Percentiles rank a stretch among this genome's conserved stretches.
Evolutionary conservation across 2,888 invertebrate genomes (phyloP).

Genomic region (Drosophila parthenogenetica): DNA sequence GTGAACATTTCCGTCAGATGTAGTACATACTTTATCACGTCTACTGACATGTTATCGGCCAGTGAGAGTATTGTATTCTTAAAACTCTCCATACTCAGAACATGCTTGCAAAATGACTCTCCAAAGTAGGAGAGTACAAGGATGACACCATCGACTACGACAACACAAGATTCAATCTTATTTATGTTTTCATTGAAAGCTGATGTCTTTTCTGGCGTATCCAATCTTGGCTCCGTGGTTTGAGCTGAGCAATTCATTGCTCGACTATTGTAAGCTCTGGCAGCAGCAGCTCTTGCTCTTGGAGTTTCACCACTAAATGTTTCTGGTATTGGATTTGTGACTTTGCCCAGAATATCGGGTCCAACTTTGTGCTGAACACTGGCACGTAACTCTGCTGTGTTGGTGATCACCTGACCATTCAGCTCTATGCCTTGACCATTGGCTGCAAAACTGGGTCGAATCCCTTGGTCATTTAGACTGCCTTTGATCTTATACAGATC

Average conservation of each 20-base stretch:
- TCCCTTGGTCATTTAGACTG: slow-evolving; percentile 66
- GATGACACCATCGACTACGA: slow-evolving; percentile 34
- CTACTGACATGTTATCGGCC: slow-evolving; percentile 30
- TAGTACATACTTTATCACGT: slow-evolving; percentile 47
- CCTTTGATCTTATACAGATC: slow-evolving; percentile 81
- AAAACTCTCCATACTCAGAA: slow-evolving; percentile 60
- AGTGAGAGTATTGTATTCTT: slow-evolving; percentile 50
- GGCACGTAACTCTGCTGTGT: slow-evolving; percentile 68
- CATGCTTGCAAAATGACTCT: slow-evolving; percentile 39
- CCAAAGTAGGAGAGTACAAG: slow-evolving; percentile 44
- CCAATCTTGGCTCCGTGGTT: too few relatives aligned
- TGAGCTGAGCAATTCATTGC: too few relatives aligned
- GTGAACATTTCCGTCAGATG: slow-evolving; percentile 59
- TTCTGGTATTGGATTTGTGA: slow-evolving; percentile 70
- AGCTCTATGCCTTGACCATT: slow-evolving; percentile 72
- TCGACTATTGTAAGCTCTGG: too few relatives aligned
- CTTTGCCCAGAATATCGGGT: slow-evolving; percentile 69
- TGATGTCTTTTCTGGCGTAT: too few relatives aligned
- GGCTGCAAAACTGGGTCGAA: slow-evolving; percentile 73
- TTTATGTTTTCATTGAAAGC: too few relatives aligned
- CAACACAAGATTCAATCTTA: slow-evolving; percentile 18
- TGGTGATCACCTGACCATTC: slow-evolving; percentile 76
- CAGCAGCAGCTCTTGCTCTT: too few relatives aligned
- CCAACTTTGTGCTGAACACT: slow-evolving; percentile 80
- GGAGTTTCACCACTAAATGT: slow-evolving; percentile 2